These are phyloP conservation scores for Leptatherina wallacei DNA, from an alignment of 2,797 vertebrate species.

Conservation along the genomic window DNA sequence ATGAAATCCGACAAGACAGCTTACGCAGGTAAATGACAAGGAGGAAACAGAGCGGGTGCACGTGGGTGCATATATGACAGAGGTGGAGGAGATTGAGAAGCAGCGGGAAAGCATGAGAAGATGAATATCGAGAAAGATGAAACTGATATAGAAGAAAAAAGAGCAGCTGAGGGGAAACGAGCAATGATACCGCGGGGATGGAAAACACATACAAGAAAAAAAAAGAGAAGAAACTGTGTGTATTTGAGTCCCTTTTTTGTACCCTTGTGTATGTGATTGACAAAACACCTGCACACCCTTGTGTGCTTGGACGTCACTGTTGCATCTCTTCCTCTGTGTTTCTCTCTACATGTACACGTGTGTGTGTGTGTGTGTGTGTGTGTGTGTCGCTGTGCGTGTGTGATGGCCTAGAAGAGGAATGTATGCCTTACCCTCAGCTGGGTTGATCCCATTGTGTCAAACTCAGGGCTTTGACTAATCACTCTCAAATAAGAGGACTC, in stretches of 20 bases:
- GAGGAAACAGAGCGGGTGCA: conserved; percentile 26
- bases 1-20: conserved; percentile 42
- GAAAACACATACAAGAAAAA: conserved; percentile 4
- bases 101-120: conserved; percentile 1
- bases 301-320: conserved; percentile 2
- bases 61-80: conserved; percentile 2
- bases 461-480: conserved; percentile 84
- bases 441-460: conserved; percentile 88
- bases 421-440: conserved; percentile 78
- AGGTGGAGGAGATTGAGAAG: conserved; percentile 1
- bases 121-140: not conserved
- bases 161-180: not conserved
- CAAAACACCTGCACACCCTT: conserved; percentile 35
- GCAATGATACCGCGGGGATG: not conserved
- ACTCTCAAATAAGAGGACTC: conserved; percentile 81
- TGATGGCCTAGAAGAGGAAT: conserved; percentile 84
- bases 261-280: conserved; percentile 14
- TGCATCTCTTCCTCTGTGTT: conserved; percentile 32
- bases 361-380: conserved; percentile 19
- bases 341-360: conserved; percentile 24
- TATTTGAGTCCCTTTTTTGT: not conserved
- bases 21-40: conserved; percentile 40
- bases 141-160: not conserved
- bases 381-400: conserved; percentile 36
- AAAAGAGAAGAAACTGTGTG: not conserved